Evolutionary conservation across 2,797 vertebrate genomes (phyloP).

Genomic region (Amphiprion clarkii): DNA sequence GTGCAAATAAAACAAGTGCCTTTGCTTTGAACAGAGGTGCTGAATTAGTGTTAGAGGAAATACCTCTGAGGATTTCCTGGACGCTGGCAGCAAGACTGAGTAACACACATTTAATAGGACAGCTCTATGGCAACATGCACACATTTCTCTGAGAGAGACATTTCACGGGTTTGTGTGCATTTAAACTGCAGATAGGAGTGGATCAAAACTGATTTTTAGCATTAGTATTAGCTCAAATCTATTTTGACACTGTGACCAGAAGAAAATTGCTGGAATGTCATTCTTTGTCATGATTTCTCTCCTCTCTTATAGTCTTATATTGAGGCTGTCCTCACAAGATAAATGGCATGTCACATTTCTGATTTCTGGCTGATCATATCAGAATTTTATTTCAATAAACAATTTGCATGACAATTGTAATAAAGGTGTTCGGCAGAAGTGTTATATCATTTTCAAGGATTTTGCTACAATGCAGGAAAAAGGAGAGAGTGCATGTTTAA

Average conservation of each 20-base stretch:
- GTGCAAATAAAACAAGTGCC: conserved; percentile 71
- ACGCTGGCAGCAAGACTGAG: conserved; percentile 37
- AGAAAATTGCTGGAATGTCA: neutral
- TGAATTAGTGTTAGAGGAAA: conserved; percentile 56
- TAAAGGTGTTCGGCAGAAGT: neutral
- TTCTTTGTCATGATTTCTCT: neutral
- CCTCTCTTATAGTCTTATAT: neutral
- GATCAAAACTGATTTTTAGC: neutral
- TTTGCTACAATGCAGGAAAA: neutral
- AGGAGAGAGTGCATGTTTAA: neutral
- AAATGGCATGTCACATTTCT: neutral
- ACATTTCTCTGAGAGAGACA: conserved; percentile 26
- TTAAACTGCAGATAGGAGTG: neutral
- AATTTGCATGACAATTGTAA: neutral
- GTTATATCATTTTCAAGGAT: neutral
- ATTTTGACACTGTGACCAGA: neutral
- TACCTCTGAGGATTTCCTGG: conserved; percentile 55
- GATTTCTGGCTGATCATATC: neutral
- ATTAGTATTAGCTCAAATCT: neutral
- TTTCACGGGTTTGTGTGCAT: conserved; percentile 13
- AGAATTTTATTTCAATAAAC: neutral
- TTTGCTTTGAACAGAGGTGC: conserved; percentile 55
- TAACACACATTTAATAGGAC: conserved; percentile 27
- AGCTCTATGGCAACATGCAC: conserved; percentile 23
- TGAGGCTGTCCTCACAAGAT: neutral